phyloP scores from a whole-genome alignment of 2,797 vertebrate species.

The Rhodeus uyekii region DNA sequence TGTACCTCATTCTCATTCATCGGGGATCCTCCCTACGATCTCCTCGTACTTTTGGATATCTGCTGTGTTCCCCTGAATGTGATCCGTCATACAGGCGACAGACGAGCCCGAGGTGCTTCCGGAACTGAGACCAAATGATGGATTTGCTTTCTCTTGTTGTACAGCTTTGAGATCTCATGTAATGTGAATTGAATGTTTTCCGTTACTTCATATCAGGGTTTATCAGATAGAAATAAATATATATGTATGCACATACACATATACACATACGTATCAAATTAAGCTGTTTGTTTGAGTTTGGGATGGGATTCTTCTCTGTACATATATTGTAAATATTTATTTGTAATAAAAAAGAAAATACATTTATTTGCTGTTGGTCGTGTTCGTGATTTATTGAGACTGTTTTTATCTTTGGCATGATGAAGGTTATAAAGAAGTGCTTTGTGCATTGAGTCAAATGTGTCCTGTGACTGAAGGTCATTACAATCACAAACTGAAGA shows the following conservation, averaged over 20 bases:
- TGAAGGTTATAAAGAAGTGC: neutral
- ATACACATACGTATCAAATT: neutral
- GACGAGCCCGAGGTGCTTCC: too few relatives aligned
- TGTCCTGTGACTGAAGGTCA: neutral
- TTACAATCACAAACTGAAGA: too few relatives aligned
- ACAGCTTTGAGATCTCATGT: constrained; percentile 15
- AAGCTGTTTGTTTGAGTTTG: neutral
- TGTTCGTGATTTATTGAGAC: neutral
- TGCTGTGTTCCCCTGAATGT: neutral
- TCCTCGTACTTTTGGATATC: neutral
- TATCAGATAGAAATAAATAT: neutral
- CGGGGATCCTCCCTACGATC: neutral
- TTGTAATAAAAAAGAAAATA: constrained; percentile 48
- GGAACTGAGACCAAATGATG: neutral
- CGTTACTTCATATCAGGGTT: constrained; percentile 47
- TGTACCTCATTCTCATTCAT: neutral
- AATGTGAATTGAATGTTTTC: constrained; percentile 42
- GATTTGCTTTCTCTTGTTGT: neutral
- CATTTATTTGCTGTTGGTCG: neutral
- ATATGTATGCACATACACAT: neutral
- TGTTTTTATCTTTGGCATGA: neutral
- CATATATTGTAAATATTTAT: constrained; percentile 51
- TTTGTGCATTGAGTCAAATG: too few relatives aligned
- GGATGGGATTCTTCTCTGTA: constrained; percentile 19
- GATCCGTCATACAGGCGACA: neutral